phyloP scores from a whole-genome alignment of 2,797 vertebrate species.

The Hirundo rustica region DNA sequence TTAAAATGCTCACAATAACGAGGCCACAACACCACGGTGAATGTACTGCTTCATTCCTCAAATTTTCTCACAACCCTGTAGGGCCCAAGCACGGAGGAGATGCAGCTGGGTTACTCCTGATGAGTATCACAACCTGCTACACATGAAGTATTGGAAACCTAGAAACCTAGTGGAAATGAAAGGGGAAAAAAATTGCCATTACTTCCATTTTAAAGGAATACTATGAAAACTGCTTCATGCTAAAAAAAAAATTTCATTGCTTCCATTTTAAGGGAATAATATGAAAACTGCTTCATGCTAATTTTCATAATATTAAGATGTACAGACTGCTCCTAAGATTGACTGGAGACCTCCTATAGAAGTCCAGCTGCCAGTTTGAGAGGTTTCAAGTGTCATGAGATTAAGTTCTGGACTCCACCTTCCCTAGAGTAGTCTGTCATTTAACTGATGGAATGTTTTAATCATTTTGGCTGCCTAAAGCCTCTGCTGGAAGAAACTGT shows the following conservation, averaged over 20 bases:
- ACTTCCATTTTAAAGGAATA: not conserved
- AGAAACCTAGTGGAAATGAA: not conserved
- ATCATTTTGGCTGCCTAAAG: not conserved
- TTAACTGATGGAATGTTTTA: not conserved
- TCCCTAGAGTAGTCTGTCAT: not conserved
- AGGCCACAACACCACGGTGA: not conserved
- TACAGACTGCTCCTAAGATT: not conserved
- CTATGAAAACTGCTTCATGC: no score
- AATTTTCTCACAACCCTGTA: not conserved
- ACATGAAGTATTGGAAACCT: not conserved
- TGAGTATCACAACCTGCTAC: not conserved
- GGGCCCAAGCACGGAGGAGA: not conserved
- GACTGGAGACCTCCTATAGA: not conserved
- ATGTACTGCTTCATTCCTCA: not conserved
- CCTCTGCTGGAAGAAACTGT: not conserved
- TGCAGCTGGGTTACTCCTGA: not conserved
- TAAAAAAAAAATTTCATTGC: no score
- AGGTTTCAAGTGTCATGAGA: not conserved
- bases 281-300: not conserved
- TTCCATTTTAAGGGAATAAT: no score
- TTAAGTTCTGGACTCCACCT: not conserved
- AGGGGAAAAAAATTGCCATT: not conserved
- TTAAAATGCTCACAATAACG: not conserved
- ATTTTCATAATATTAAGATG: not conserved
- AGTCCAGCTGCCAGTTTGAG: not conserved